Evolutionary conservation across 2,113 vertebrate species (phyloP).

Genomic region (Suricata suricatta): DNA sequence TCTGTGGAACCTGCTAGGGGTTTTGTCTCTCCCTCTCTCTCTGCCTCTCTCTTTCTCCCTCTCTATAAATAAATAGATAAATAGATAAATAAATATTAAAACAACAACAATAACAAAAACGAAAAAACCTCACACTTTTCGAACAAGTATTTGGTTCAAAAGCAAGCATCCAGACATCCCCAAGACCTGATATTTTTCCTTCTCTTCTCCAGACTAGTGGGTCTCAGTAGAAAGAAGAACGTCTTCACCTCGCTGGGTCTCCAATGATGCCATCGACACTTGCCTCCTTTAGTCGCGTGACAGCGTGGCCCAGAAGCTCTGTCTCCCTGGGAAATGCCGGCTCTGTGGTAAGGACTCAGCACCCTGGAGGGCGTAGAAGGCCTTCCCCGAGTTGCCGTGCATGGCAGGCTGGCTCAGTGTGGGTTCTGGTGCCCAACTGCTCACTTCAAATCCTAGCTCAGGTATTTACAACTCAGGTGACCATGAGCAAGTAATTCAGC

Average conservation of each 20-base stretch:
- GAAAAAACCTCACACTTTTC: neutral
- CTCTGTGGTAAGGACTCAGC: rapidly evolving
- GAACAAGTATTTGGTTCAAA: neutral
- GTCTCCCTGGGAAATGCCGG: rapidly evolving
- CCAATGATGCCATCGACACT: neutral
- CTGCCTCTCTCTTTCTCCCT: too few relatives aligned
- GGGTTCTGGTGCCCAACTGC: neutral
- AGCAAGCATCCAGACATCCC: neutral
- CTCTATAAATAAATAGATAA: too few relatives aligned
- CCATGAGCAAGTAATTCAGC: neutral
- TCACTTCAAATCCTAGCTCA: neutral
- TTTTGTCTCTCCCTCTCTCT: too few relatives aligned
- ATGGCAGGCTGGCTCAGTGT: neutral
- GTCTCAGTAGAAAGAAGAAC: neutral
- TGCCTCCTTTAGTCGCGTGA: rapidly evolving
- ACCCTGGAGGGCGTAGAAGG: neutral
- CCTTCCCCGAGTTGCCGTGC: rapidly evolving
- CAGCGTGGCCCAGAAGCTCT: neutral
- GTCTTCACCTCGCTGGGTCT: rapidly evolving
- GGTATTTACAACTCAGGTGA: neutral
- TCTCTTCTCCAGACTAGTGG: neutral
- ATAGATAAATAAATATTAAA: too few relatives aligned
- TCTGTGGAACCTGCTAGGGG: too few relatives aligned
- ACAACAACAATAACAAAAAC: too few relatives aligned
- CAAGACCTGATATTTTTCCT: neutral